A percentile compares a stretch with the other conserved stretches of the same genome.
phyloP scores from a whole-genome alignment of 2,888 invertebrate species.

The Nephrotoma guestfalica region DNA sequence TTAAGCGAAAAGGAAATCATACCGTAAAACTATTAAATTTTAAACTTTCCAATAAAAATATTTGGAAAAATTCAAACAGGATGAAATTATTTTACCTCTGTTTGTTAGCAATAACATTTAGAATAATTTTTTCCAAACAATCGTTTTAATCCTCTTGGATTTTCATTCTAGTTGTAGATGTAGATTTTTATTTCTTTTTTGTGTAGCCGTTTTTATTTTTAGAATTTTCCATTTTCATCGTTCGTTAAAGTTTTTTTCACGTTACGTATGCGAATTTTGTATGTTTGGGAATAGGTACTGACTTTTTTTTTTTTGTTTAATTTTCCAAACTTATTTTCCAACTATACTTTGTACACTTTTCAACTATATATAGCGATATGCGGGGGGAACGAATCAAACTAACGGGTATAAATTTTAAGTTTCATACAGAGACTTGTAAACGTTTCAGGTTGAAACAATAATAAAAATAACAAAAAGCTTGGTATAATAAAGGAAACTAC shows the following conservation, averaged over 20 bases:
- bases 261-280: not conserved
- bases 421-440: not conserved
- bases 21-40: not conserved
- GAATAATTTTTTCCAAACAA: not conserved
- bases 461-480: not conserved
- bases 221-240: not conserved
- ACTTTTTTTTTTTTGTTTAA: not conserved
- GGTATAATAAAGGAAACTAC: not conserved
- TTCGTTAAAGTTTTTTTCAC: not conserved
- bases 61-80: not conserved
- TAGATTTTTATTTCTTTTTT: not conserved
- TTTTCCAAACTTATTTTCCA: not conserved
- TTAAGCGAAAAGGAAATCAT: not conserved
- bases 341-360: not conserved
- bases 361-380: not conserved
- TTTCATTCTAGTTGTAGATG: not conserved
- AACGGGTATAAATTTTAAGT: not conserved
- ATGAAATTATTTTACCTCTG: not conserved
- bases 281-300: not conserved
- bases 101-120: not conserved
- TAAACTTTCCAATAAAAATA: not conserved
- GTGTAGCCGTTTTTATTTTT: not conserved
- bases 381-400: not conserved
- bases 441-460: not conserved
- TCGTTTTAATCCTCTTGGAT: not conserved